phyloP scores from a whole-genome alignment of 2,797 vertebrate genomes.

The Fratercula arctica region DNA sequence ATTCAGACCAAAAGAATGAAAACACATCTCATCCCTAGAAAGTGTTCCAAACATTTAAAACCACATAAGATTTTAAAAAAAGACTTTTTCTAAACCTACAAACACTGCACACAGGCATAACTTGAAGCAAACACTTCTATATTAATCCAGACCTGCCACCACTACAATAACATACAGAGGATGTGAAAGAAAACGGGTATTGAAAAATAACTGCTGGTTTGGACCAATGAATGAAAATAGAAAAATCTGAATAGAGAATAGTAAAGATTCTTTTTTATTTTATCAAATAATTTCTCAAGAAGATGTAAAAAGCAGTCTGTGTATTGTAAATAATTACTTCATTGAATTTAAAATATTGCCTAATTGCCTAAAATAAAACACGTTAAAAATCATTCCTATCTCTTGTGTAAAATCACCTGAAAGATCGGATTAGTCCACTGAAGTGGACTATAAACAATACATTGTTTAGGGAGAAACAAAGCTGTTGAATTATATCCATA shows the following conservation, averaged over 20 bases:
- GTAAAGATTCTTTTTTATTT: neutral
- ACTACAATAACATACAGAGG: neutral
- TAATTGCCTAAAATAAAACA: neutral
- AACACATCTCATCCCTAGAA: neutral
- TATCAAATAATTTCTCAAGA: neutral
- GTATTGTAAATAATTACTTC: neutral
- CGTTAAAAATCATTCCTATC: neutral
- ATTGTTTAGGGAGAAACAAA: neutral
- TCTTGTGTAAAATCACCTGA: neutral
- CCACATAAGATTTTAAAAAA: neutral
- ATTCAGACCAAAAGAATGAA: neutral
- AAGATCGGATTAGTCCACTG: neutral
- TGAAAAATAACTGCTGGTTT: neutral
- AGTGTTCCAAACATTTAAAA: neutral
- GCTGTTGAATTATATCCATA: neutral
- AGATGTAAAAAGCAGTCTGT: neutral
- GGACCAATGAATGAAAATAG: neutral
- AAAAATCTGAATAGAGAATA: neutral
- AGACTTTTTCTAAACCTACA: neutral
- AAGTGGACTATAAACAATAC: neutral
- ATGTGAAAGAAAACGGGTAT: rapidly evolving
- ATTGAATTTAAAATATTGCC: neutral
- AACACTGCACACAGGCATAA: neutral
- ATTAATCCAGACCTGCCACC: neutral
- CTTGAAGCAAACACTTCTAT: neutral